Base-by-base conservation (phyloP, 2,113 vertebrate genomes). In the Tychaedon coryphoeus region DNA sequence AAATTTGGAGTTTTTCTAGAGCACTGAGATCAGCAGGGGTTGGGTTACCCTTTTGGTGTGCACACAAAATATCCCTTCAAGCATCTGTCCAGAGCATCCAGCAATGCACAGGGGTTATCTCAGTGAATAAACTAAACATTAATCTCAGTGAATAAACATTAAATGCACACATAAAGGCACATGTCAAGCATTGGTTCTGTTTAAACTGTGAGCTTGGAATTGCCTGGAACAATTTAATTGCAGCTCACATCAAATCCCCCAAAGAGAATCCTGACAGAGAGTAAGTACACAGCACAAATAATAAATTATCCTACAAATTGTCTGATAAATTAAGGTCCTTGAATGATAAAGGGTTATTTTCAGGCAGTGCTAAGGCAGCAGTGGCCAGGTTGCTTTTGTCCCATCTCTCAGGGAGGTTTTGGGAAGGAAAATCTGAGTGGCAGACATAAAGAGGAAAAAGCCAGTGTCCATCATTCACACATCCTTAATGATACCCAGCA, bases 151-250 rank as follows among this genome's bases (percentile, higher is more conserved):
- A 19, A 57, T 50, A 38, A 72, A 36, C 2, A 8, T 2, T 3
- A 56, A 74, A 48, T 9, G 7, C 18, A 16, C 26, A 48, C 4
- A 34, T 0, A 0, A 48, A 33, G 33, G 4, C 36, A 54, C 10
- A 5, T 6, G 5, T 19, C 19, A 14, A 29, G 47, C 8, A 18
- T 28, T 58, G 9, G 5, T 36, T 64, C 10, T 56, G 16, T 4
- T 70, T 61, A 19, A 75, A 33, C 10, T 29, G 14, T 36, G 22
- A 65, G 3, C 24, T 80, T 66, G 22, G 56, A 19, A 7, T 9
- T 72, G 12, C 19, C 33, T 38, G 54, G 18, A 36, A 16, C 20
- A 14, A 50, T 43, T 54, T 29, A 24, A 26, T 19, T 36, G 40
- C 34, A 80, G 24, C 28, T 74, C 50, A 28, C 17, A n/a, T 18